Evolutionary conservation across 2,888 invertebrate genomes (phyloP).

Genomic region (Caenorhabditis sp.): DNA sequence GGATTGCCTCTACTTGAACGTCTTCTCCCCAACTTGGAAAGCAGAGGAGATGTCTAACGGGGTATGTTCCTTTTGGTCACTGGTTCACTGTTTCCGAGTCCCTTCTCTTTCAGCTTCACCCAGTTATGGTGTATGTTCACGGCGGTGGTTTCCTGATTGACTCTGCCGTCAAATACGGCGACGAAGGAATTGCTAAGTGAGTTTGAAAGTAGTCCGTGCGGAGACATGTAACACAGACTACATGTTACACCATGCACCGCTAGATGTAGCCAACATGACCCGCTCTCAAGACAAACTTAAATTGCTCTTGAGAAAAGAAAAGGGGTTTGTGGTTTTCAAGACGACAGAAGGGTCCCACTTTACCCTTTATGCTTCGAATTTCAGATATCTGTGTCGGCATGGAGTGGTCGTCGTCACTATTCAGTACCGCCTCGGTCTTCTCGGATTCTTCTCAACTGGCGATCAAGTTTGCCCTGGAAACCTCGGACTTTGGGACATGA

Average conservation of each 20-base stretch:
- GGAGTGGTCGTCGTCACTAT: conserved; percentile 72
- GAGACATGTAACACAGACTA: conserved; percentile 16
- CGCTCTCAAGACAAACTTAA: no score
- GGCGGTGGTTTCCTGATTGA: conserved; percentile 70
- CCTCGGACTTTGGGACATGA: conserved; percentile 75
- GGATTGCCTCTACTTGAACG: conserved; percentile 74
- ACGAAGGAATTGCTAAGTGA: conserved; percentile 68
- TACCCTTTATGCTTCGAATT: conserved; percentile 1
- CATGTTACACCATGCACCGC: conserved; percentile 15
- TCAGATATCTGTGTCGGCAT: conserved; percentile 67
- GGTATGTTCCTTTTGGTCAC: neutral
- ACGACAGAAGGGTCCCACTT: no score
- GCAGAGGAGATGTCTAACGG: conserved; percentile 52
- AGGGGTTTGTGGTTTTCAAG: no score
- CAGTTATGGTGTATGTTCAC: conserved; percentile 70
- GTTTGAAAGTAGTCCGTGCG: conserved; percentile 19
- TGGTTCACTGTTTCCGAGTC: no score
- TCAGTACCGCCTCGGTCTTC: conserved; percentile 69
- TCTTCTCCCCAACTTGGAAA: conserved; percentile 72
- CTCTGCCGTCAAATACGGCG: conserved; percentile 70
- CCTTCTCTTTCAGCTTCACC: conserved; percentile 54
- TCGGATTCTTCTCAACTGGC: conserved; percentile 76
- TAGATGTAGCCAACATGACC: conserved; percentile 22
- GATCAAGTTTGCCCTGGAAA: conserved; percentile 73
- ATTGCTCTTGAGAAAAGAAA: no score